Evolutionary conservation across 2,797 vertebrate species (phyloP).

Genomic region (Menidia menidia): DNA sequence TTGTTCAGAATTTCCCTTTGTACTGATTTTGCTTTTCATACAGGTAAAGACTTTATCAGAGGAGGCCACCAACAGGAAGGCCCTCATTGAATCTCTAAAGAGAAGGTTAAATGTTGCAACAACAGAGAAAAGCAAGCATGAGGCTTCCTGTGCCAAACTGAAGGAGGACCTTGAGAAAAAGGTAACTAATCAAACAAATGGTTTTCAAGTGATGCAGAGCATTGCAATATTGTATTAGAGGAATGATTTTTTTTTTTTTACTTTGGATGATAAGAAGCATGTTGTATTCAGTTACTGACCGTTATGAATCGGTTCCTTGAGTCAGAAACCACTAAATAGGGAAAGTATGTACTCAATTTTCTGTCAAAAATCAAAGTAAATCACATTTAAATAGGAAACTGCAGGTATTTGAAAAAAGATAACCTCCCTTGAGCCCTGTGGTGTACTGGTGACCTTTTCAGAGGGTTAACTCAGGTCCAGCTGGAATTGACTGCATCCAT

Average conservation of each 20-base stretch:
- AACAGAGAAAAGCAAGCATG: slow-evolving; percentile 87
- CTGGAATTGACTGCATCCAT: no score
- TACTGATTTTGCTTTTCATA: slow-evolving; percentile 2
- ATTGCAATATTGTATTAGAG: background rate
- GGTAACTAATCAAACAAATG: slow-evolving; percentile 66
- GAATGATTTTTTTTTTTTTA: background rate
- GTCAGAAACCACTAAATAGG: no score
- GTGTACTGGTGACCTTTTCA: no score
- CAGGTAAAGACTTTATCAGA: slow-evolving; percentile 88
- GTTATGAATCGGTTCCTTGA: background rate
- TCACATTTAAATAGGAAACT: background rate
- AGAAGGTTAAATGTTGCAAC: slow-evolving; percentile 86
- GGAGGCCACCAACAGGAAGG: slow-evolving; percentile 89
- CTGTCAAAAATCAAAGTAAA: background rate
- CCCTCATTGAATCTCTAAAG: slow-evolving; percentile 88
- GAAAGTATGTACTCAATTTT: background rate
- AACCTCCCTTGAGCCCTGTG: no score
- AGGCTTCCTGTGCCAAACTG: slow-evolving; percentile 84
- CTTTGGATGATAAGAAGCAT: background rate
- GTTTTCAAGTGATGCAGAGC: background rate
- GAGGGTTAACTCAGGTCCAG: no score
- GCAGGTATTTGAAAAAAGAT: background rate
- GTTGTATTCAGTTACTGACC: background rate
- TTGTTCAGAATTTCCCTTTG: background rate
- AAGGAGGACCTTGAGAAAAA: slow-evolving; percentile 90